These are phyloP conservation scores for Drosophila prolongata DNA, from an alignment of 2,888 invertebrate genomes.

Conservation along the genomic window DNA sequence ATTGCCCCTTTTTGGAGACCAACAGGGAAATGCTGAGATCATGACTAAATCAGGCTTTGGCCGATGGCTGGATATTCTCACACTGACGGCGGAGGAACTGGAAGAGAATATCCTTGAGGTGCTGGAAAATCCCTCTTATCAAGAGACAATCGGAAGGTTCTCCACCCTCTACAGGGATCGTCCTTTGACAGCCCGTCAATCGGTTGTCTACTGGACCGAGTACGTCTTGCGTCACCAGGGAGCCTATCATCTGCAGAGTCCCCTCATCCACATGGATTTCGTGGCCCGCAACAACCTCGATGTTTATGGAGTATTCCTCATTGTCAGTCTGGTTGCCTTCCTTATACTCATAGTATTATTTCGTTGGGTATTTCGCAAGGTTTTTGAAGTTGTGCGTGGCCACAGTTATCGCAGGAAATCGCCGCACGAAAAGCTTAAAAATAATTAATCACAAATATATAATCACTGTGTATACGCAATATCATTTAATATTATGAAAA, in stretches of 20 bases:
- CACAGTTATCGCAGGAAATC: constrained; percentile 4
- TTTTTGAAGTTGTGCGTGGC: background rate
- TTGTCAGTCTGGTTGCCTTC: background rate
- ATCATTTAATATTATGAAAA: constrained; percentile 13
- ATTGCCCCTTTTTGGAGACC: constrained; percentile 75
- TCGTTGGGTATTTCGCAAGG: constrained; percentile 23
- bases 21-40: constrained; percentile 54
- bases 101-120: constrained; percentile 58
- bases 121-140: constrained; percentile 60
- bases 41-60: constrained; percentile 66
- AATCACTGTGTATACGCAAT: constrained; percentile 11
- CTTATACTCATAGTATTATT: constrained; percentile 2
- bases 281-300: constrained; percentile 85
- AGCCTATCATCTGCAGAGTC: constrained; percentile 85
- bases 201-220: constrained; percentile 86
- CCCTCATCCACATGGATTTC: constrained; percentile 84
- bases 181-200: constrained; percentile 85
- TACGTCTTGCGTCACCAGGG: constrained; percentile 86
- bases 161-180: constrained; percentile 85
- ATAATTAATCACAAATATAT: constrained; percentile 1
- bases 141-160: constrained; percentile 80
- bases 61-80: constrained; percentile 40
- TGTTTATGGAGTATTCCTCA: constrained; percentile 66
- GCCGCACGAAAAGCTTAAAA: constrained; percentile 1
- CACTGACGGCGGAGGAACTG: constrained; percentile 50